Base-by-base conservation (phyloP, 2,888 invertebrate genomes). In the Chloroclystis v-ata region DNA sequence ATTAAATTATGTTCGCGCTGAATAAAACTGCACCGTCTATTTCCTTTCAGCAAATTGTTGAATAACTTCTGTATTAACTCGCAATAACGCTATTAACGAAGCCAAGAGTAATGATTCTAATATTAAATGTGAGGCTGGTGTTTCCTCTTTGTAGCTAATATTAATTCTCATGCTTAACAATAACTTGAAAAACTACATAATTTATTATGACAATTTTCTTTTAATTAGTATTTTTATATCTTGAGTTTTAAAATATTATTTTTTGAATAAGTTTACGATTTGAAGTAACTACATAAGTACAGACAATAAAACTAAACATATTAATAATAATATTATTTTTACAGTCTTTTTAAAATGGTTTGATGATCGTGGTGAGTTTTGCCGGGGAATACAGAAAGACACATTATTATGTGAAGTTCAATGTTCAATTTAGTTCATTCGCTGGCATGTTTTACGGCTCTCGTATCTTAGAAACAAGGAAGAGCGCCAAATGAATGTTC, bases 31-130 rank as follows among this genome's bases (percentile, higher is more conserved):
- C 50, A 43, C 43, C 46, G 43, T 50, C 44, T 42, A 46, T 46
- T 40, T 50, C 43, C 50, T 46, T 46, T 46, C 43, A 46, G 40
- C 50, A 50, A 46, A 46, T 46, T 50, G 50, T 40, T 50, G 43
- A 35, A 50, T 46, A 50, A 46, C 30, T 43, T 43, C 20, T 10
- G 35, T 50, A 50, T 50, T 50, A 50, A 46, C 50, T 28, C 29
- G 46, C 46, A 50, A 46, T 50, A 40, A 50, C 38, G 44, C 43
- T 46, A 50, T 50, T 50, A 46, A 30, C 39, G 7, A 4, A 13
- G 13, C 32, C 1, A n/a, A 30, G 38, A 45, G 45, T 37, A 43
- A 30, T 26, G 14, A 43, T 4, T 4, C 13, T 1, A 6, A 13
- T 29, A 12, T 29, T 28, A 0, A 28, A 28, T 11, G 11, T 6